These are phyloP conservation scores for Eospalax fontanierii DNA, from an alignment of 2,797 vertebrate species.

Conservation along the genomic window DNA sequence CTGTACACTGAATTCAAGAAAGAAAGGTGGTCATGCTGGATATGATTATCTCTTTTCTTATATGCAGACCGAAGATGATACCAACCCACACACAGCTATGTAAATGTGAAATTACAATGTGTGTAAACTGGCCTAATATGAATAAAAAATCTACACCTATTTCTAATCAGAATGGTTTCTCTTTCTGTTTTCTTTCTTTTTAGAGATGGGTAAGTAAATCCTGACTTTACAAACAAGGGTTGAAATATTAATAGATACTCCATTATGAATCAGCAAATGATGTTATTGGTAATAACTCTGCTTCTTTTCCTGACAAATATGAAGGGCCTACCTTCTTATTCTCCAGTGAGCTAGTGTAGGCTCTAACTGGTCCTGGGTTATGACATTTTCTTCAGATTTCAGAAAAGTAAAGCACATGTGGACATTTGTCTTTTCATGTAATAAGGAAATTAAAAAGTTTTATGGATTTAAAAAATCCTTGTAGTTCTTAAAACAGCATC, in stretches of 20 bases:
- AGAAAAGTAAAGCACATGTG: not conserved
- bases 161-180: not conserved
- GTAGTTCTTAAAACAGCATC: constrained; percentile 11
- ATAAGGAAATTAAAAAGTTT: not conserved
- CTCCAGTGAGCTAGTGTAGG: not conserved
- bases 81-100: not conserved
- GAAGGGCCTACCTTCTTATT: not conserved
- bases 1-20: not conserved
- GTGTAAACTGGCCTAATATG: not conserved
- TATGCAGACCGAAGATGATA: constrained; percentile 27
- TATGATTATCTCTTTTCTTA: not conserved
- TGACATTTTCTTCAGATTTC: not conserved
- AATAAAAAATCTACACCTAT: not conserved
- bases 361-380: not conserved
- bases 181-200: not conserved
- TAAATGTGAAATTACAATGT: constrained; percentile 25
- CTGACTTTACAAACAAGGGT: not conserved
- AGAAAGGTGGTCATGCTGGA: not conserved
- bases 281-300: not conserved
- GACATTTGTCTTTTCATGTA: not conserved
- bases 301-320: constrained; percentile 5
- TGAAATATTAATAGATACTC: not conserved
- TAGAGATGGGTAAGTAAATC: not conserved
- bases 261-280: not conserved
- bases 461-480: not conserved